Percentiles rank a stretch among this genome's conserved stretches.
phyloP scores from a whole-genome alignment of 2,113 vertebrate genomes.

The Felis chaus region DNA sequence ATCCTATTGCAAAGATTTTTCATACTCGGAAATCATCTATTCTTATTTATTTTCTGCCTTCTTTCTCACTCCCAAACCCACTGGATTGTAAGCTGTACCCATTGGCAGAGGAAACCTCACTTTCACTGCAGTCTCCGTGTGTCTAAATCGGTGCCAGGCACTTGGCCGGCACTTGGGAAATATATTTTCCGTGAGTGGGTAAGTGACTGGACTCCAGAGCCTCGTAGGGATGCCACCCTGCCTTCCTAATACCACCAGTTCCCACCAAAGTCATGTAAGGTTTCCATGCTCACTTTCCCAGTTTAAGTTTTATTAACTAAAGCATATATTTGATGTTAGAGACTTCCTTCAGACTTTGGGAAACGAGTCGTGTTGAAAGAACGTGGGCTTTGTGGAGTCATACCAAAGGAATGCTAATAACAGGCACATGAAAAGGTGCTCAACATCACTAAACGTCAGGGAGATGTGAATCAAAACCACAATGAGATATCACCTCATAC shows the following conservation, averaged over 20 bases:
- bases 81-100: not conserved
- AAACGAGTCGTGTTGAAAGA: not conserved
- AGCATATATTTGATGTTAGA: not conserved
- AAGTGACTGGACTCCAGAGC: not conserved
- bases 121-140: not conserved
- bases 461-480: not conserved
- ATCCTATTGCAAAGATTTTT: not conserved
- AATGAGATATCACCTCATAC: not conserved
- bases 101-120: not conserved
- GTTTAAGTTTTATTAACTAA: not conserved
- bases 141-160: not conserved
- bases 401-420: not conserved
- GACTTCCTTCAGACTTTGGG: not conserved
- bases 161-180: not conserved
- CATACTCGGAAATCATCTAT: not conserved
- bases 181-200: not conserved
- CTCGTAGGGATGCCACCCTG: not conserved
- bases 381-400: not conserved
- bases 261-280: not conserved
- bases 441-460: not conserved
- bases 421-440: not conserved
- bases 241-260: not conserved
- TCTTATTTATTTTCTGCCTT: not conserved
- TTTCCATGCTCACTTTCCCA: not conserved
- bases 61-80: not conserved